Base-by-base conservation (phyloP, 2,113 vertebrate genomes). In the Gasterosteus aculeatus region DNA sequence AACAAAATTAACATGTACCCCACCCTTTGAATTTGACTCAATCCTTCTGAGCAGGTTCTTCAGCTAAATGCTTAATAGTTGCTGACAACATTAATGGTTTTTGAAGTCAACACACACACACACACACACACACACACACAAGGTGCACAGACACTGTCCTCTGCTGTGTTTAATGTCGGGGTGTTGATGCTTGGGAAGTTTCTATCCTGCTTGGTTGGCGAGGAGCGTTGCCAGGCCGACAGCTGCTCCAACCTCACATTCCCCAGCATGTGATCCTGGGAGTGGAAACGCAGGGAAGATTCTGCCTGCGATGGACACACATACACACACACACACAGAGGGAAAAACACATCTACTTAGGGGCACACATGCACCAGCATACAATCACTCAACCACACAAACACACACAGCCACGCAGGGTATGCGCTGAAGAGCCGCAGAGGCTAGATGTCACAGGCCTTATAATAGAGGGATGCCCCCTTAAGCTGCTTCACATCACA, bases 231-330 rank as follows among this genome's bases (percentile, higher is more conserved):
- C 90, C 90, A 89, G 84, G 85, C 75, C 73, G 78, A 92, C 92
- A 92, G 90, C 92, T 92, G 92, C 89, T 83, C 80, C 51, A 71
- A 80, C 90, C 85, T 79, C 81, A 78, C 89, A 91, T 91, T 92
- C 90, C 89, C 79, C 80, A 22, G 73, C 83, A 83, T 89, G 85
- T 88, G 85, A 87, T 87, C 84, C 47, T 12, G n/a, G 72, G 78
- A 89, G 85, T 80, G 82, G 85, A 82, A 84, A 86, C 84, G 82
- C 84, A 29, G 65, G 89, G 86, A 81, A 87, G 81, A 63, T 57
- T 87, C 87, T 75, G 77, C 68, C 63, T 33, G 72, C 60, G 82
- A 84, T 9, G 19, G 26, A 70, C 66, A 71, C 53, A 64, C 65
- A 63, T 63, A 47, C 8, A 18, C 46, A 8, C 46, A 47, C 49